Percentiles rank a stretch among this genome's conserved stretches.
These are phyloP conservation scores for Lasioglossum calceatum DNA, from an alignment of 2,888 invertebrate genomes.

Conservation along the genomic window DNA sequence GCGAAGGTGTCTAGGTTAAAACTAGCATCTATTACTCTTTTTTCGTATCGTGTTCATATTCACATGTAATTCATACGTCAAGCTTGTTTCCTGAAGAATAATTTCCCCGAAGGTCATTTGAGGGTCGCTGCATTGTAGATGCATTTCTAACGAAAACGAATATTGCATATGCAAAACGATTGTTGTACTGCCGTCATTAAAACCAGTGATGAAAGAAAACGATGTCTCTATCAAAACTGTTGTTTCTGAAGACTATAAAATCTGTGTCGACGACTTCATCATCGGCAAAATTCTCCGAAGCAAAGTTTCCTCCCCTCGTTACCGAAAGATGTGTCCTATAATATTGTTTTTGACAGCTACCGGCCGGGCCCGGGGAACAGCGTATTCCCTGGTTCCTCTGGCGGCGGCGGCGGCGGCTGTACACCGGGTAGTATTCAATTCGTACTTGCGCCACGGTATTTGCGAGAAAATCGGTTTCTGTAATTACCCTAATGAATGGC, in stretches of 20 bases:
- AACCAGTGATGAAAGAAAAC: no score
- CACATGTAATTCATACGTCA: no score
- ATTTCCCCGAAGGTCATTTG: no score
- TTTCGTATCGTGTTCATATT: no score
- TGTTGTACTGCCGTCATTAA: no score
- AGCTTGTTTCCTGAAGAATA: no score
- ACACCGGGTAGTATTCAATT: conserved; percentile 58
- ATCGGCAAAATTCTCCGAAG: background rate
- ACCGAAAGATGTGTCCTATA: background rate
- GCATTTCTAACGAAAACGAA: no score
- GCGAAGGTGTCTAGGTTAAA: background rate
- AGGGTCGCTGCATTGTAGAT: no score
- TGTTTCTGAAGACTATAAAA: background rate
- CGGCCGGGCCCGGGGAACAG: background rate
- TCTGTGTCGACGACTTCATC: background rate
- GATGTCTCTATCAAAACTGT: no score
- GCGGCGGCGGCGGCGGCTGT: background rate
- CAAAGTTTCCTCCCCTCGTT: background rate
- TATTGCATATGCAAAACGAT: no score
- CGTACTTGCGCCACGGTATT: conserved; percentile 60
- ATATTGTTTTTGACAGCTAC: background rate
- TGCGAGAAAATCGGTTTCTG: conserved; percentile 73
- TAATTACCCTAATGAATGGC: conserved; percentile 80
- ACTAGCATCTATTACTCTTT: no score
- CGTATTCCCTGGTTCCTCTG: background rate